A percentile compares a stretch with the other conserved stretches of the same genome.
These are phyloP conservation scores for Euura saliciscinereae DNA, from an alignment of 1,140 invertebrate species.

Conservation along the genomic window DNA sequence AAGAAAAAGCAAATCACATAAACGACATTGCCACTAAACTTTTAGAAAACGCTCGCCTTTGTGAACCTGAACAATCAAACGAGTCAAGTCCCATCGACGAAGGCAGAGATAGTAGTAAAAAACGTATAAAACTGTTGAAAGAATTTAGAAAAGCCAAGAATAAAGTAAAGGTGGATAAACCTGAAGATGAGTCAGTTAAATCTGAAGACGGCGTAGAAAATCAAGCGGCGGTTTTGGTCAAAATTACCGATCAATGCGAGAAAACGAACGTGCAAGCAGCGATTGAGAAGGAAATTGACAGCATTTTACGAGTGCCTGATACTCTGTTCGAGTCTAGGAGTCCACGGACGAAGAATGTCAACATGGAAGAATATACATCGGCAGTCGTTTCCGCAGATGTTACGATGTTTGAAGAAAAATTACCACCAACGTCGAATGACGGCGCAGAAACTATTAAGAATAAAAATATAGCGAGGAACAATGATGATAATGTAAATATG, in stretches of 20 bases:
- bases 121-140: constrained; percentile 25
- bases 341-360: too few relatives aligned
- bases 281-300: too few relatives aligned
- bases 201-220: too few relatives aligned
- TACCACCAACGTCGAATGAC: not conserved
- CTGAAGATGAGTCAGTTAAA: not conserved
- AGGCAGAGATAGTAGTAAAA: constrained; percentile 15
- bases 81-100: not conserved
- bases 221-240: too few relatives aligned
- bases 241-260: too few relatives aligned
- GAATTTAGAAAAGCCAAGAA: constrained; percentile 36
- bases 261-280: too few relatives aligned
- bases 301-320: too few relatives aligned
- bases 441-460: not conserved
- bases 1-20: not conserved
- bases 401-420: not conserved
- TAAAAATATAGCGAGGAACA: not conserved
- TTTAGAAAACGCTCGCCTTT: constrained; percentile 33
- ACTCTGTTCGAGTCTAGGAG: too few relatives aligned
- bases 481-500: not conserved
- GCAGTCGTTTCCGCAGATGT: not conserved
- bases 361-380: too few relatives aligned
- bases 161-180: not conserved
- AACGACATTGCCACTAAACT: not conserved
- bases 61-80: constrained; percentile 26